A percentile compares a stretch with the other conserved stretches of the same genome.
Evolutionary conservation across 2,888 invertebrate species (phyloP).

Genomic region (Nasonovia ribisnigri): DNA sequence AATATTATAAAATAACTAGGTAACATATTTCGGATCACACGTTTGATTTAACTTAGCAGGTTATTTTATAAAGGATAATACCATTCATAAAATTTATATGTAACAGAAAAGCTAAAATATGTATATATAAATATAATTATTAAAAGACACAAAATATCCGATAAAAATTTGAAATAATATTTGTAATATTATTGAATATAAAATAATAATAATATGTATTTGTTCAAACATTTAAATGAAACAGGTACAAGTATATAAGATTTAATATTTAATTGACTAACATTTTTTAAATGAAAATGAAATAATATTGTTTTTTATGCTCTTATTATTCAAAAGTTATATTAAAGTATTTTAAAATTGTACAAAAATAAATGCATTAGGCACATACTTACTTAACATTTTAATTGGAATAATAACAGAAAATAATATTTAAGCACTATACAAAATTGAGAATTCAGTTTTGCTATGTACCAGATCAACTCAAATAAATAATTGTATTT

Average conservation of each 20-base stretch:
- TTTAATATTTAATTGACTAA: background rate
- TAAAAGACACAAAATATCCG: too few relatives aligned
- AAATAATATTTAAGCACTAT: background rate
- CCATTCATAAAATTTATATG: too few relatives aligned
- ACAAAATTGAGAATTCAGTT: background rate
- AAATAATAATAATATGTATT: background rate
- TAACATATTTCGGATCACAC: too few relatives aligned
- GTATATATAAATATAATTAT: too few relatives aligned
- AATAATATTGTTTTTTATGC: background rate
- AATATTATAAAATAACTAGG: too few relatives aligned
- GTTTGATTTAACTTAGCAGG: too few relatives aligned
- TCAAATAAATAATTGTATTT: background rate
- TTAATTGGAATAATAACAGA: background rate
- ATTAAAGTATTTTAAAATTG: background rate
- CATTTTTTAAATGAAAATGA: background rate
- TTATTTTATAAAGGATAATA: too few relatives aligned
- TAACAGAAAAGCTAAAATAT: too few relatives aligned
- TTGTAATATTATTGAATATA: background rate
- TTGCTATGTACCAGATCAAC: background rate
- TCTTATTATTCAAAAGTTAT: background rate
- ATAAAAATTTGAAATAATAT: too few relatives aligned
- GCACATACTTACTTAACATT: background rate
- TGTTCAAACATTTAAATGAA: background rate
- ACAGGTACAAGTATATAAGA: too few relatives aligned
- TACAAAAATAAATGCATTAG: background rate